Percentiles rank a stretch among this genome's conserved stretches.
These are phyloP conservation scores for Thera obeliscata DNA, from an alignment of 2,888 invertebrate genomes.

Conservation along the genomic window DNA sequence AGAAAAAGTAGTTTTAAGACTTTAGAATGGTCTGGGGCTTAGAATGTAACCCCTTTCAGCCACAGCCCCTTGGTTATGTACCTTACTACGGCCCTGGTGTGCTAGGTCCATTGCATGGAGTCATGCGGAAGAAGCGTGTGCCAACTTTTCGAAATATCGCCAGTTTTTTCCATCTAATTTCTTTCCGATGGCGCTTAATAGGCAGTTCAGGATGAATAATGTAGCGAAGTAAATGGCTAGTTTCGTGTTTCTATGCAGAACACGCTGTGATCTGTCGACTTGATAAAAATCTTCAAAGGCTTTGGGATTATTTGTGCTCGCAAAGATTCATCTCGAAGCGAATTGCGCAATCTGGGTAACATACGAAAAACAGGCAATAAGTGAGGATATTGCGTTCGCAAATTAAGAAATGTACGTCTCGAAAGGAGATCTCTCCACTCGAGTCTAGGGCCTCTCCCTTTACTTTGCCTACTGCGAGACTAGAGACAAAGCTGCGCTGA, in stretches of 20 bases:
- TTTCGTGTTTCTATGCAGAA: slow-evolving; percentile 15
- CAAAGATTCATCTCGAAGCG: background rate
- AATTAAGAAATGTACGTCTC: slow-evolving; percentile 29
- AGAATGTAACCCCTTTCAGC: background rate
- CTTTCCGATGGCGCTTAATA: slow-evolving; percentile 45
- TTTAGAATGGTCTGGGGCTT: too few species aligned
- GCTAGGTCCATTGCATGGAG: slow-evolving; percentile 28
- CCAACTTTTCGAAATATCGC: slow-evolving; percentile 44
- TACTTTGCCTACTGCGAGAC: slow-evolving; percentile 61
- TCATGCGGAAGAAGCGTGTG: slow-evolving; percentile 39
- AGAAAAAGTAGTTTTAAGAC: too few species aligned
- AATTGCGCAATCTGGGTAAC: slow-evolving; percentile 16
- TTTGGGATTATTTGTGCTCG: background rate
- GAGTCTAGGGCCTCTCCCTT: slow-evolving; percentile 52
- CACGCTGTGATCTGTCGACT: slow-evolving; percentile 10
- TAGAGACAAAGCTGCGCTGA: slow-evolving; percentile 79
- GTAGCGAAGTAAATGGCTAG: slow-evolving; percentile 22
- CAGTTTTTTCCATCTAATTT: slow-evolving; percentile 45
- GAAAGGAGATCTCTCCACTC: slow-evolving; percentile 31
- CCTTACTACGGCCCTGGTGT: slow-evolving; percentile 9
- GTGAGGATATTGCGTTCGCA: slow-evolving; percentile 30
- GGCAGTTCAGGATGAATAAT: slow-evolving; percentile 42
- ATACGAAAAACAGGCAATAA: slow-evolving; percentile 16
- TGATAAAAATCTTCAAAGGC: slow-evolving; percentile 6
- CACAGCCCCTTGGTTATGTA: background rate